Evolutionary conservation across 2,888 invertebrate species (phyloP).

Genomic region (Ophioninae sp.): DNA sequence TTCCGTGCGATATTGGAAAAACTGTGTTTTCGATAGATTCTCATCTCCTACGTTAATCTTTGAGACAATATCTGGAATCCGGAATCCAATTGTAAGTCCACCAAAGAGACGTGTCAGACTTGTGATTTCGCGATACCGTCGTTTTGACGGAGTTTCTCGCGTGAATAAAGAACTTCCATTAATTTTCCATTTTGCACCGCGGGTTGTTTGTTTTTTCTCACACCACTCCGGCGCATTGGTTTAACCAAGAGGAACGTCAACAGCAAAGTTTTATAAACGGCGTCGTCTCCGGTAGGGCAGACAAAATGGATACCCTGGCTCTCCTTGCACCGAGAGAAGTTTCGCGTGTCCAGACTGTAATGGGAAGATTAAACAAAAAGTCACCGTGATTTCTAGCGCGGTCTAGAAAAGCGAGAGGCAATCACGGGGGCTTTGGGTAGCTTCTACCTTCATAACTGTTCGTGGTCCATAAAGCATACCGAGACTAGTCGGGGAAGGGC

Average conservation of each 20-base stretch:
- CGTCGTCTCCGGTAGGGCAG: background rate
- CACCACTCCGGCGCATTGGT: background rate
- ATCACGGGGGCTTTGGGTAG: constrained; percentile 70
- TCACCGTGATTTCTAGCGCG: constrained; percentile 68
- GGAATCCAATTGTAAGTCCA: constrained; percentile 7
- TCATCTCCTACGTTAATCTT: background rate
- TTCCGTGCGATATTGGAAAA: background rate
- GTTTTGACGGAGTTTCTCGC: constrained; percentile 72
- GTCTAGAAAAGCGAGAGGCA: constrained; percentile 63
- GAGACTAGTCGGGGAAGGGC: background rate
- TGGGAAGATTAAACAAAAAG: constrained; percentile 74
- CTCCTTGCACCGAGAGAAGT: background rate
- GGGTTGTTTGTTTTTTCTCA: background rate
- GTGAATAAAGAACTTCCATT: constrained; percentile 44
- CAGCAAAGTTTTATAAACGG: constrained; percentile 5
- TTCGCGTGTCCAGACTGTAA: constrained; percentile 12
- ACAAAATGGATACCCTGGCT: background rate
- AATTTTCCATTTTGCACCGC: constrained; percentile 24
- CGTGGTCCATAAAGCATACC: constrained; percentile 52
- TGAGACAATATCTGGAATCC: constrained; percentile 1
- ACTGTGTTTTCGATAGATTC: background rate
- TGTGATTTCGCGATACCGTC: constrained; percentile 76
- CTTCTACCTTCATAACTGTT: constrained; percentile 67
- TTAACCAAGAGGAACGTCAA: constrained; percentile 4
- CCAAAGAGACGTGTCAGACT: constrained; percentile 50